Base-by-base conservation (phyloP, 2,888 invertebrate genomes). In the Mystacides longicornis region DNA sequence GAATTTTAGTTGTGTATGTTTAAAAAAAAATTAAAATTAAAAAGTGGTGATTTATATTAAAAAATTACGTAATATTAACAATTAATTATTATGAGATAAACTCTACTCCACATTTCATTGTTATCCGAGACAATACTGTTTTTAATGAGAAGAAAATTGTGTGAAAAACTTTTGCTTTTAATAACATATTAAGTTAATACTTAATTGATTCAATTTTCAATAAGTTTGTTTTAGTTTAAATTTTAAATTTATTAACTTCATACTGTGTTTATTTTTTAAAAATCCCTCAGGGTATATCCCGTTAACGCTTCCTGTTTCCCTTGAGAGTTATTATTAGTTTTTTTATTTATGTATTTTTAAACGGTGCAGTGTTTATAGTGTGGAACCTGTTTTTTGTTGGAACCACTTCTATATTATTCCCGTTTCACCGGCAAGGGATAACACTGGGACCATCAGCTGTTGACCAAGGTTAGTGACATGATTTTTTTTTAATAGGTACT, bases 161-260 rank as follows among this genome's bases (percentile, higher is more conserved):
- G 60, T 60, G 60, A 58, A 60, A 58, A 47, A 60, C 60, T 60
- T 56, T 60, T 58, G 52, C 54, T 60, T 60, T 60, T 58, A 54
- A 50, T 27, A n/a, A n/a, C n/a, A n/a, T n/a, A n/a, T n/a, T n/a
- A n/a, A n/a, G n/a, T n/a, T n/a, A n/a, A n/a, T n/a, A n/a, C n/a
- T n/a, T n/a, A n/a, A n/a, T n/a, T n/a, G n/a, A n/a, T n/a, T n/a
- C n/a, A n/a, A n/a, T n/a, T n/a, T n/a, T n/a, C n/a, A n/a, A n/a
- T n/a, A n/a, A n/a, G n/a, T n/a, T n/a, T n/a, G n/a, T n/a, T n/a
- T n/a, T n/a, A n/a, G n/a, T n/a, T n/a, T n/a, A n/a, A n/a, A n/a
- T n/a, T n/a, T n/a, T n/a, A n/a, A n/a, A n/a, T n/a, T n/a, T n/a
- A n/a, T n/a, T n/a, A n/a, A n/a, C n/a, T n/a, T n/a, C n/a, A n/a